Evolutionary conservation across 2,888 invertebrate genomes (phyloP).

Genomic region (Sesamia inferens): DNA sequence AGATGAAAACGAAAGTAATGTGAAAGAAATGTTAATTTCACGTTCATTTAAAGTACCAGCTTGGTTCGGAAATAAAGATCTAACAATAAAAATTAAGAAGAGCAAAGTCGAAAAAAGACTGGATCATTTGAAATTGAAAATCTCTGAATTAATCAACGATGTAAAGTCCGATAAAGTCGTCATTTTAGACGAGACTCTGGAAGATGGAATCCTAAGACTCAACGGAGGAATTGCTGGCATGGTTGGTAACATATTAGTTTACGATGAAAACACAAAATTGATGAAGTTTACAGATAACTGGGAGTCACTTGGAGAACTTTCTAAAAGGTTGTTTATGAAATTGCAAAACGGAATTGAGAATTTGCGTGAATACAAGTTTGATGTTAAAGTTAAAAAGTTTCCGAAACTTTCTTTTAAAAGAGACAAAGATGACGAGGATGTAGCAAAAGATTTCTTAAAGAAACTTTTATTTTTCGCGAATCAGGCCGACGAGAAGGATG

Average conservation of each 20-base stretch:
- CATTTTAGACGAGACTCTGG: slow-evolving; percentile 33
- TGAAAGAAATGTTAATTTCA: slow-evolving; percentile 20
- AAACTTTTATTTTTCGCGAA: slow-evolving; percentile 43
- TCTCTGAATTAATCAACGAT: slow-evolving; percentile 27
- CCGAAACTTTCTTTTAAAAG: slow-evolving; percentile 19
- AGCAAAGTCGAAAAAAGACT: slow-evolving; percentile 38
- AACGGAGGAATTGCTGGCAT: slow-evolving; percentile 42
- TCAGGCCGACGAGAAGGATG: slow-evolving; percentile 32
- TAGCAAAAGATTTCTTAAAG: slow-evolving; percentile 35
- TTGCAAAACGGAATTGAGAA: slow-evolving; percentile 13
- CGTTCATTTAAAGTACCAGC: slow-evolving; percentile 47
- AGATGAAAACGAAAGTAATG: slow-evolving; percentile 4
- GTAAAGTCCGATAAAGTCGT: slow-evolving; percentile 18
- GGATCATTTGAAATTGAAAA: slow-evolving; percentile 18
- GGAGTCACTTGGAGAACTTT: slow-evolving; percentile 12
- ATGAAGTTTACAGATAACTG: slow-evolving; percentile 31
- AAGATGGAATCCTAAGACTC: slow-evolving; percentile 7
- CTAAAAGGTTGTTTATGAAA: slow-evolving; percentile 30
- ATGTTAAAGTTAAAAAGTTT: slow-evolving; percentile 29
- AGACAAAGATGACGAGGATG: slow-evolving; percentile 15
- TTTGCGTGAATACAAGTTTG: slow-evolving; percentile 30
- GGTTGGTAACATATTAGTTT: slow-evolving; percentile 44
- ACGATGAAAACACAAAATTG: slow-evolving; percentile 24
- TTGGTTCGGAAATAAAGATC: slow-evolving; percentile 47
- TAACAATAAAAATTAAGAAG: slow-evolving; percentile 11